These are phyloP conservation scores for Sturmia bella DNA, from an alignment of 2,888 invertebrate genomes.

Conservation along the genomic window DNA sequence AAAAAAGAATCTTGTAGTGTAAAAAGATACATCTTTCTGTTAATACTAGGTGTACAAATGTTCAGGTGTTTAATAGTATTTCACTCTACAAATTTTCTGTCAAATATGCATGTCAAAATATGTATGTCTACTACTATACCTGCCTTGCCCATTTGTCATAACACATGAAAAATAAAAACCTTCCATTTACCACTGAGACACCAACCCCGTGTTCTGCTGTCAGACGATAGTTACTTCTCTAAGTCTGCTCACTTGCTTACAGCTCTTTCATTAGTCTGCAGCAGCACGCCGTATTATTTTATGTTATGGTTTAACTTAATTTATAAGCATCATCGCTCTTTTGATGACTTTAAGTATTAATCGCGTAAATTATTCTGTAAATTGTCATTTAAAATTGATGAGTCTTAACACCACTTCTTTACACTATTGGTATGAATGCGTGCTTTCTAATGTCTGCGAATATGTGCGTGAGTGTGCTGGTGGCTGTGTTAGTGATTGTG, in stretches of 20 bases:
- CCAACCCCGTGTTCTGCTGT: too few relatives aligned
- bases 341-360: constrained; percentile 50
- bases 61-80: too few relatives aligned
- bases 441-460: neutral
- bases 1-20: too few relatives aligned
- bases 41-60: too few relatives aligned
- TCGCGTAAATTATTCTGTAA: constrained; percentile 65
- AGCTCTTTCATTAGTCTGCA: constrained; percentile 21
- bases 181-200: too few relatives aligned
- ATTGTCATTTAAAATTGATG: constrained; percentile 69
- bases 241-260: neutral
- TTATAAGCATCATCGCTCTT: constrained; percentile 60
- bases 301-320: constrained; percentile 42
- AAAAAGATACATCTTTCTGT: too few relatives aligned
- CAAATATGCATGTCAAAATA: too few relatives aligned
- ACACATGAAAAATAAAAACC: too few relatives aligned
- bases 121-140: too few relatives aligned
- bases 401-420: constrained; percentile 52
- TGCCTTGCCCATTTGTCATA: too few relatives aligned
- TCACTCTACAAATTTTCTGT: too few relatives aligned
- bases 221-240: neutral
- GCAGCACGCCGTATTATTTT: neutral
- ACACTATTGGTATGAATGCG: neutral
- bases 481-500: neutral
- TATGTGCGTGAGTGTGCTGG: neutral